Evolutionary conservation across 2,888 invertebrate species (phyloP).

Genomic region (Drosophila fulvimacula): DNA sequence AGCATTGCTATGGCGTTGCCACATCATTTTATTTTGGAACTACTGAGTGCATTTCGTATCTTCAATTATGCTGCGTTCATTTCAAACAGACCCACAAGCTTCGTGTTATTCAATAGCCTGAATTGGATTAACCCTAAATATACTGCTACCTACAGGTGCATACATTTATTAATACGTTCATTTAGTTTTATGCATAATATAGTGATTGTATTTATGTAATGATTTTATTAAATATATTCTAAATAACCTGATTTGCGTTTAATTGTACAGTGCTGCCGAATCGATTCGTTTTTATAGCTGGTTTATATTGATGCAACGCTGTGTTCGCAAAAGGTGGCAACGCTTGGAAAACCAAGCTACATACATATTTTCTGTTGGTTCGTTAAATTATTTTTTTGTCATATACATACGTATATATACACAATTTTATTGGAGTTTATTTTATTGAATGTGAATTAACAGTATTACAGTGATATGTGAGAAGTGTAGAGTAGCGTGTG

Average conservation of each 20-base stretch:
- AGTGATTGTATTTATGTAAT: neutral
- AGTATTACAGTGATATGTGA: neutral
- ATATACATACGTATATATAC: neutral
- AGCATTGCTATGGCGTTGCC: too few species aligned
- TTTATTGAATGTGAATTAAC: constrained; percentile 2
- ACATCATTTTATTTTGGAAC: too few species aligned
- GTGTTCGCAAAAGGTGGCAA: constrained; percentile 19
- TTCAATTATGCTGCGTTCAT: too few species aligned
- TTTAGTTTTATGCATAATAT: neutral
- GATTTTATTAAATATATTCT: neutral
- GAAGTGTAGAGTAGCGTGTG: neutral
- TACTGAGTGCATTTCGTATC: too few species aligned
- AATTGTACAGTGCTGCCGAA: constrained; percentile 15
- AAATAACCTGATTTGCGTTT: neutral
- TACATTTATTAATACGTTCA: too few species aligned
- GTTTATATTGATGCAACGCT: constrained; percentile 15
- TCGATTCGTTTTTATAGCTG: rapidly evolving
- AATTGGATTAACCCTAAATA: too few species aligned
- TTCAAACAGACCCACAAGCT: too few species aligned
- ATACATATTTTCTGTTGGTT: constrained; percentile 32
- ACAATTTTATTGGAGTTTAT: constrained; percentile 5
- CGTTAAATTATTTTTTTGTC: constrained; percentile 14
- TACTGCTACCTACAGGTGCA: too few species aligned
- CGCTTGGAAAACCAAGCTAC: constrained; percentile 22
- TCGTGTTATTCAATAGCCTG: too few species aligned